Evolutionary conservation across 2,113 vertebrate genomes (phyloP).

Genomic region (Macquaria australasica): DNA sequence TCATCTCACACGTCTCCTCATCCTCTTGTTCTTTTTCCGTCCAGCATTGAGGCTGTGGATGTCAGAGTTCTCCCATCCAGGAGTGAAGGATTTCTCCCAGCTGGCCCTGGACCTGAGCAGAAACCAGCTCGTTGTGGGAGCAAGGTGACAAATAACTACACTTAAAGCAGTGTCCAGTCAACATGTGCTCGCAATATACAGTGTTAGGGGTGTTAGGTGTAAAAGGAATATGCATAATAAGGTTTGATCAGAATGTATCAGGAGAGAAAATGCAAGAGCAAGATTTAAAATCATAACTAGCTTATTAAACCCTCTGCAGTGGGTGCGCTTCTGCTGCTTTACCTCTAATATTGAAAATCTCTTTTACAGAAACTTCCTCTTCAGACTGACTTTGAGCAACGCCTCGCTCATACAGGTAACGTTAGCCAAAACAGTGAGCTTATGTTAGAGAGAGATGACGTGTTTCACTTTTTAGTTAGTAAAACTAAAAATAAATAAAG

Average conservation of each 20-base stretch:
- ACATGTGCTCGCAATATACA: neutral
- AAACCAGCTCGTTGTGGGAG: conserved; percentile 96
- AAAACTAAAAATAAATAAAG: too few species aligned
- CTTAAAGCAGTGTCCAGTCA: neutral
- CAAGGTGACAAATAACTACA: conserved; percentile 86
- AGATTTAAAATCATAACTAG: too few species aligned
- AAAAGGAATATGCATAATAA: neutral
- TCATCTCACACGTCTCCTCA: neutral
- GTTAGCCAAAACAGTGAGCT: neutral
- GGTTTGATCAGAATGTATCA: neutral
- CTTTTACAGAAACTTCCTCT: conserved; percentile 93
- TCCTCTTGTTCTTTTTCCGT: conserved; percentile 7
- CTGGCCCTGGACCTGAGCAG: conserved; percentile 92
- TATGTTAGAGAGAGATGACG: neutral
- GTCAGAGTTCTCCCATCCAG: conserved; percentile 92
- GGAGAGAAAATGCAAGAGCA: too few species aligned
- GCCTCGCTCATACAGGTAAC: conserved; percentile 94
- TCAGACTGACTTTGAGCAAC: conserved; percentile 94
- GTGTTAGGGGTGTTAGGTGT: neutral
- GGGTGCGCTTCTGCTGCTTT: neutral
- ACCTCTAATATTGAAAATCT: neutral
- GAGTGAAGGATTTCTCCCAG: conserved; percentile 94
- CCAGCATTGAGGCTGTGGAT: conserved; percentile 93
- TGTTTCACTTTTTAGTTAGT: neutral
- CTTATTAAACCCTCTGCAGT: neutral